A percentile compares a stretch with the other conserved stretches of the same genome.
phyloP scores from a whole-genome alignment of 37 sponge, comb jelly and placozoan genomes.

The Lycopodina hypogea region DNA sequence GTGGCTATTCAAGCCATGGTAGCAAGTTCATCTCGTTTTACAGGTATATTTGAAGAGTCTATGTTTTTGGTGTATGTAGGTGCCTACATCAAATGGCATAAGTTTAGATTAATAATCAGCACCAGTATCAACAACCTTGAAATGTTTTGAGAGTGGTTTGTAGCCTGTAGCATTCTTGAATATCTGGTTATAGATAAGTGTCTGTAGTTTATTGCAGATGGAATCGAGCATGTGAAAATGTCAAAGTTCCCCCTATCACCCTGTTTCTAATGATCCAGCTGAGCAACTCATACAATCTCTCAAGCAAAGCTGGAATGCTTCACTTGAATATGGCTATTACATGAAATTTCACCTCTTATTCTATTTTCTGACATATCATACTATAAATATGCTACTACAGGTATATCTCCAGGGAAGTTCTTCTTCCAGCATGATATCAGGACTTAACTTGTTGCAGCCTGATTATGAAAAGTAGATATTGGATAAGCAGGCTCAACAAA shows the following conservation, averaged over 20 bases:
- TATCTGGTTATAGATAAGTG: constrained; percentile 38
- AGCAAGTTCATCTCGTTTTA: constrained; percentile 24
- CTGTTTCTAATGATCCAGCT: neutral
- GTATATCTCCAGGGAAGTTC: neutral
- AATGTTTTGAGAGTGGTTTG: constrained; percentile 15
- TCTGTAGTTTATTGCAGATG: constrained; percentile 34
- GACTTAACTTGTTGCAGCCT: neutral
- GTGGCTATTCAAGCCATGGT: constrained; percentile 26
- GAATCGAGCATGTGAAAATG: neutral
- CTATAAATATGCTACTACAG: neutral
- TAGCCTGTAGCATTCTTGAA: constrained; percentile 12
- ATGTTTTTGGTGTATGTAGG: neutral
- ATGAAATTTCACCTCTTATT: neutral
- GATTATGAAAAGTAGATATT: neutral
- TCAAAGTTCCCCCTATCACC: constrained; percentile 8
- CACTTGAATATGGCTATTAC: neutral
- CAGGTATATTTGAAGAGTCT: neutral
- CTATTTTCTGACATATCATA: neutral
- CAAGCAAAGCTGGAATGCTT: neutral
- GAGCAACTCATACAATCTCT: neutral
- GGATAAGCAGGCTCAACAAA: neutral
- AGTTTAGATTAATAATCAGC: neutral
- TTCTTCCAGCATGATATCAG: neutral
- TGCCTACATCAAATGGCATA: constrained; percentile 21
- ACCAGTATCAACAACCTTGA: constrained; percentile 5